phyloP scores from a whole-genome alignment of 2,888 invertebrate genomes.

The Dione vanillae region DNA sequence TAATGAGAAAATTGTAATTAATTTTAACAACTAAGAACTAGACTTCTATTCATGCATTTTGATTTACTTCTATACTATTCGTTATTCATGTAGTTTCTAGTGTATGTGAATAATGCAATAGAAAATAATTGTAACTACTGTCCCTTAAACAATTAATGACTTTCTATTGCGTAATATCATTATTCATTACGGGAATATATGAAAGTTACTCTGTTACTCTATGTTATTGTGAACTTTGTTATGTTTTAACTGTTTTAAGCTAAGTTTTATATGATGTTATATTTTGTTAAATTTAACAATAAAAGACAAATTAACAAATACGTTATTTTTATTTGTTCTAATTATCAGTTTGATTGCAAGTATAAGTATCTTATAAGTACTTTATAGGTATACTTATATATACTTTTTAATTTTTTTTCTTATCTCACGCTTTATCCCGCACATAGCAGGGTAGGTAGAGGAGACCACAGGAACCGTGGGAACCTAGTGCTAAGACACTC shows the following conservation, averaged over 20 bases:
- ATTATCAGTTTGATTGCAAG: background rate
- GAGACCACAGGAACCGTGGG: too few species aligned
- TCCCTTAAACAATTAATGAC: conserved; percentile 43
- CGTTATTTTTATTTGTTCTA: conserved; percentile 32
- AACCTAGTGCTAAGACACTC: too few species aligned
- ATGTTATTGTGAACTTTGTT: conserved; percentile 48
- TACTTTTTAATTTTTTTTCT: too few species aligned
- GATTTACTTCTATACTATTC: conserved; percentile 55
- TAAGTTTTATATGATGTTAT: conserved; percentile 72
- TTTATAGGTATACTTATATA: too few species aligned
- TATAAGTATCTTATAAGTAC: too few species aligned
- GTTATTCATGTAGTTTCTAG: conserved; percentile 59
- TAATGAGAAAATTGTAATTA: background rate
- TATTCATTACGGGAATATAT: conserved; percentile 71
- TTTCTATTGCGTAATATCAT: conserved; percentile 74
- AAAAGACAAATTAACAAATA: conserved; percentile 73
- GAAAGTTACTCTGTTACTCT: conserved; percentile 53
- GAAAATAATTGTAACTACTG: conserved; percentile 54
- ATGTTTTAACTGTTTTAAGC: conserved; percentile 66
- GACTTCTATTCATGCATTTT: conserved; percentile 58
- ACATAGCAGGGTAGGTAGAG: too few species aligned
- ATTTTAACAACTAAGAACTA: conserved; percentile 17
- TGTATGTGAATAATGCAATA: conserved; percentile 65
- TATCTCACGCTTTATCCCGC: too few species aligned
- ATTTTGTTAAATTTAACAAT: conserved; percentile 82